phyloP scores from a whole-genome alignment of 2,888 invertebrate species.

The Leucophenga maculata region DNA sequence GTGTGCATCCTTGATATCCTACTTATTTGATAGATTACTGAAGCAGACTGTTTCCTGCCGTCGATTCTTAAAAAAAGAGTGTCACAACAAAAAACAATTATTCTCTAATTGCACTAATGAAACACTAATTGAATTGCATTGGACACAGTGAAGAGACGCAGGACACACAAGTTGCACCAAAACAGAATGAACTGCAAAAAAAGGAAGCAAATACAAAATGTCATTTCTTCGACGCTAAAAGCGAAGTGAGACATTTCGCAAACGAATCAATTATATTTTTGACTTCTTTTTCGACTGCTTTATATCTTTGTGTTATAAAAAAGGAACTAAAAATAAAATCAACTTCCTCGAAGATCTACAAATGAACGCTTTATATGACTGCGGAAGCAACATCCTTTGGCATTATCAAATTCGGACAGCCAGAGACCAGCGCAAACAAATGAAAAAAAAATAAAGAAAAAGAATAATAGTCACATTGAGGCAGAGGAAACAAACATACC shows the following conservation, averaged over 20 bases:
- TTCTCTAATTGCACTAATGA: slow-evolving; percentile 14
- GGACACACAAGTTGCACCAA: slow-evolving; percentile 32
- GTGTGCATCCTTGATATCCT: slow-evolving; percentile 45
- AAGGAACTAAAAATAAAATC: neutral
- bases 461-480: neutral
- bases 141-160: slow-evolving; percentile 52
- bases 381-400: slow-evolving; percentile 49
- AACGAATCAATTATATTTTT: slow-evolving; percentile 60
- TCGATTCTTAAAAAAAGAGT: slow-evolving; percentile 26
- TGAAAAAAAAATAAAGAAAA: neutral
- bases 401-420: slow-evolving; percentile 20
- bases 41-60: neutral
- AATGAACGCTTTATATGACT: slow-evolving; percentile 48
- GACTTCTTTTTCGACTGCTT: slow-evolving; percentile 26
- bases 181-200: slow-evolving; percentile 8
- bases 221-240: slow-evolving; percentile 46
- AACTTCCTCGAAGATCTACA: slow-evolving; percentile 28
- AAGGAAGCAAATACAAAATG: slow-evolving; percentile 33
- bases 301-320: neutral
- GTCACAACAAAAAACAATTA: slow-evolving; percentile 54
- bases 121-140: slow-evolving; percentile 46
- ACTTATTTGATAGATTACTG: slow-evolving; percentile 30
- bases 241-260: slow-evolving; percentile 54
- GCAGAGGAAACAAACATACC: neutral
- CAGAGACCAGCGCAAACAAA: neutral